These are phyloP conservation scores for Leptopilina syphax DNA, from an alignment of 2,888 invertebrate genomes.

Conservation along the genomic window DNA sequence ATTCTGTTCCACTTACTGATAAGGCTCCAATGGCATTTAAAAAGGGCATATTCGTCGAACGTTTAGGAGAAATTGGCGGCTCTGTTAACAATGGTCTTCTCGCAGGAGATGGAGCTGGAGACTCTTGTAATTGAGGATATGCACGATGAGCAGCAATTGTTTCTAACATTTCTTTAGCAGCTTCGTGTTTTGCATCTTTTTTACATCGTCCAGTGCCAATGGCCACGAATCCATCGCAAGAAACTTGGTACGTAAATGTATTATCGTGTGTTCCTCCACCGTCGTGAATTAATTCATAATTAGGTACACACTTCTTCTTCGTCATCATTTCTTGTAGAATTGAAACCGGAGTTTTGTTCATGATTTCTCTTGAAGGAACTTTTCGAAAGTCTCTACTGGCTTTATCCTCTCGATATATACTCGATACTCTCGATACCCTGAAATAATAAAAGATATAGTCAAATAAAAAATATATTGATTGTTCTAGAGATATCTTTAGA, in stretches of 20 bases:
- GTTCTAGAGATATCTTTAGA: no score
- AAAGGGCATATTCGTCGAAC: slow-evolving; percentile 64
- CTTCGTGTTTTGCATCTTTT: slow-evolving; percentile 76
- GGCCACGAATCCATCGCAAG: slow-evolving; percentile 67
- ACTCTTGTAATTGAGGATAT: slow-evolving; percentile 66
- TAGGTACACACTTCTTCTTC: slow-evolving; percentile 78
- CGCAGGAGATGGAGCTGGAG: slow-evolving; percentile 54
- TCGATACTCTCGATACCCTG: no score
- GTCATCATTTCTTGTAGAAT: slow-evolving; percentile 83
- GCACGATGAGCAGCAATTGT: slow-evolving; percentile 63
- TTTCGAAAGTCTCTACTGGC: no score
- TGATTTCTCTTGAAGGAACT: not conserved
- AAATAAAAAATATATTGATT: no score
- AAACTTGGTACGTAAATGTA: slow-evolving; percentile 72
- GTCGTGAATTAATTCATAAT: slow-evolving; percentile 77
- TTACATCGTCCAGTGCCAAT: slow-evolving; percentile 74
- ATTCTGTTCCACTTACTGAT: slow-evolving; percentile 53
- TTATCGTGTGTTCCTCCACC: slow-evolving; percentile 74
- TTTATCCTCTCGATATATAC: no score
- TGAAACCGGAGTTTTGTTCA: slow-evolving; percentile 81
- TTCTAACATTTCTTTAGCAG: slow-evolving; percentile 73
- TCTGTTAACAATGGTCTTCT: slow-evolving; percentile 60
- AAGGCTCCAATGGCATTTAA: slow-evolving; percentile 71
- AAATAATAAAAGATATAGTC: no score
- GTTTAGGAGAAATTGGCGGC: slow-evolving; percentile 49